Evolutionary conservation across 1,140 invertebrate species (phyloP), one percentile per base, ranked within the genome.

Genomic region (Acyrthosiphon pisum): DNA sequence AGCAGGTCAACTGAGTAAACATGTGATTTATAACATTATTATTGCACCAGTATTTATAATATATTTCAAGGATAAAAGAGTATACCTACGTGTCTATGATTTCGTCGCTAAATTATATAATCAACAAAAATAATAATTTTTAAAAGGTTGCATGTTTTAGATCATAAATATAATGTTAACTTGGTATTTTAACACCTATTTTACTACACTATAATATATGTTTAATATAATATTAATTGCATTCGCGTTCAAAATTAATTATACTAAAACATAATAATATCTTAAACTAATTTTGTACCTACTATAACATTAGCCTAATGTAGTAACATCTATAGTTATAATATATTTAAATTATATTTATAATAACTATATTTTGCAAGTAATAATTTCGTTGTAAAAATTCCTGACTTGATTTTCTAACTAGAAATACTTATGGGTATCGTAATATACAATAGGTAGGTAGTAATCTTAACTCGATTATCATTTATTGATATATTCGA

Each of bases 51-150:
- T 76, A 76, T n/a, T 76, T 20, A 76, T 76, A 76, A n/a, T n/a
- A n/a, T 76, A 76, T n/a, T 20, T 76, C 60, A 76, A 76, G 60
- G 60, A 76, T 76, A 76, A 68, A 68, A 76, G n/a, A 76, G n/a
- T 76, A 76, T 76, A 76, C 60, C 60, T 76, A 76, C 60, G 60
- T 68, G 60, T 14, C 30, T 68, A n/a, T 11, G 60, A 68, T 76
- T 76, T 20, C 1, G 60, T n/a, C 14, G 30, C 30, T 76, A 76
- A 76, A 76, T 76, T 76, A 76, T 35, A 6, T 76, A n/a, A 76
- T 76, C 30, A 76, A 76, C 30, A n/a, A 76, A 76, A n/a, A 76
- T 76, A n/a, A n/a, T 18, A 4, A n/a, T n/a, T 76, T 76, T 76
- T n/a, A 76, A 76, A 68, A 35, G 14, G 14, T 76, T 76, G 14